Evolutionary conservation across 1,140 invertebrate species (phyloP).

Genomic region (Bombyx mandarina): DNA sequence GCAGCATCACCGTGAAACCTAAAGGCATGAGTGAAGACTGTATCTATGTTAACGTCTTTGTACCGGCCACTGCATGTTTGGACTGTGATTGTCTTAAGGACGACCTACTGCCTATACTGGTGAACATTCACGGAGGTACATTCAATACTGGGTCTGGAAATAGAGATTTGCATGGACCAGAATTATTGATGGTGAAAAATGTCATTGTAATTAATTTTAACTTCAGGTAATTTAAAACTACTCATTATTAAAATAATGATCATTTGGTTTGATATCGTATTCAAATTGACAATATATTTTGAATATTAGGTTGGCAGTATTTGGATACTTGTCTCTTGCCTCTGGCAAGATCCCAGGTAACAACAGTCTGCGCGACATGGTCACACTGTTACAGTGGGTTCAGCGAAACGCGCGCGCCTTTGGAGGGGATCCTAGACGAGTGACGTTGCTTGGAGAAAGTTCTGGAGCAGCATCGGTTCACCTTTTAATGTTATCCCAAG

Average conservation of each 20-base stretch:
- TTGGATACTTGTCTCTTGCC: slow-evolving; percentile 65
- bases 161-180: slow-evolving; percentile 69
- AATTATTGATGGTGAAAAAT: slow-evolving; percentile 73
- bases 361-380: slow-evolving; percentile 74
- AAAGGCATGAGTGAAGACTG: slow-evolving; percentile 41
- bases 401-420: slow-evolving; percentile 75
- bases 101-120: slow-evolving; percentile 67
- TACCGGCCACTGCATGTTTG: slow-evolving; percentile 9
- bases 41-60: slow-evolving; percentile 44
- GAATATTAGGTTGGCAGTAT: slow-evolving; percentile 27
- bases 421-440: slow-evolving; percentile 74
- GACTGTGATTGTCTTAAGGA: background rate
- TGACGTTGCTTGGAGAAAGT: slow-evolving; percentile 72
- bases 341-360: slow-evolving; percentile 74
- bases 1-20: slow-evolving; percentile 15
- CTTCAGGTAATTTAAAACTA: slow-evolving; percentile 50
- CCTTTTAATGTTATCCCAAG: slow-evolving; percentile 43
- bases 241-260: background rate
- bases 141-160: slow-evolving; percentile 72
- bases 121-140: slow-evolving; percentile 81
- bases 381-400: slow-evolving; percentile 73
- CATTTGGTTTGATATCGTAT: background rate
- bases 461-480: slow-evolving; percentile 65
- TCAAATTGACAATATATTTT: slow-evolving; percentile 1
- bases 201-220: slow-evolving; percentile 77